Base-by-base conservation (phyloP, 2,797 vertebrate genomes). In the Enteromius fasciolatus region DNA sequence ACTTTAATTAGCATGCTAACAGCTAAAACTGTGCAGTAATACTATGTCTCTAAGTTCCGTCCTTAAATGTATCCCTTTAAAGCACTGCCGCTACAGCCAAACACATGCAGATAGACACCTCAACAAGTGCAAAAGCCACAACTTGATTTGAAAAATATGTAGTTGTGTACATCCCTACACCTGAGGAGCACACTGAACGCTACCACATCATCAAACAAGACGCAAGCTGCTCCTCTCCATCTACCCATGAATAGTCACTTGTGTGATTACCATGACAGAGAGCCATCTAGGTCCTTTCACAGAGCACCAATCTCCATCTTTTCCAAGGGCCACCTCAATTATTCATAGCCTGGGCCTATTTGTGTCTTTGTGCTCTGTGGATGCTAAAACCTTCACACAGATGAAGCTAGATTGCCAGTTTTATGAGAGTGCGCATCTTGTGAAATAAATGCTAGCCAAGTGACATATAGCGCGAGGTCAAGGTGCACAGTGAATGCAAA, bases 311-410 rank as follows among this genome's bases (percentile, higher is more conserved):
- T 70, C 72, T 73, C 64, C 31, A 86, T 78, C 75, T 83, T 87
- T 89, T 76, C 87, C 77, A 87, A 70, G 80, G 79, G 36, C 79
- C 25, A 61, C n/a, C 85, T 81, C 80, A 76, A 89, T 89, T 86
- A 85, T 85, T 90, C 76, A 81, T 87, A 85, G 57, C 82, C 85
- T 15, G 80, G 81, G 84, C 57, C 87, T 86, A 90, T 91, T 90
- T 90, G 88, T 20, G 87, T 90, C 86, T 87, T 75, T 89, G 87
- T 88, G 87, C 91, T 92, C 90, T 90, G 81, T 85, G 81, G 85
- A 86, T 1, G 61, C 72, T 68, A 44, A 82, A 82, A 64, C 87
- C 88, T 90, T 91, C 85, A 90, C 85, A 83, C 50, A 57, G 66
- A 80, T 83, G 63, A 68, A 88, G 76, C 78, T 85, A 89, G 87